Evolutionary conservation across 2,888 invertebrate genomes (phyloP).

Genomic region (Eucera pruinosa): DNA sequence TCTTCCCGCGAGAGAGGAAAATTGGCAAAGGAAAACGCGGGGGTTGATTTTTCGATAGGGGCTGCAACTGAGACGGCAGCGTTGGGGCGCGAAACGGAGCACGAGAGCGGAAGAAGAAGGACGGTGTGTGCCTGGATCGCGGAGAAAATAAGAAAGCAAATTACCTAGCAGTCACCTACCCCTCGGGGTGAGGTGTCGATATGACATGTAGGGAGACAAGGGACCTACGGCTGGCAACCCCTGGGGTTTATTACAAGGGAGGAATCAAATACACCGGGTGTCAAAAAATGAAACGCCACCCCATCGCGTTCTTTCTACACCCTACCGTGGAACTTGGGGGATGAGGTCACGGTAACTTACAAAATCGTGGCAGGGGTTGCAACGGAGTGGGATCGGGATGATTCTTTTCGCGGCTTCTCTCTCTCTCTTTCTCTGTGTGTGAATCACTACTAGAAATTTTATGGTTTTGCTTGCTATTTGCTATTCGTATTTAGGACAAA

Average conservation of each 20-base stretch:
- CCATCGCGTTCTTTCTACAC: conserved; percentile 69
- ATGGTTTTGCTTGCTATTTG: too few species aligned
- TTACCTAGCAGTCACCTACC: conserved; percentile 82
- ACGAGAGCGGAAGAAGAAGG: conserved; percentile 10
- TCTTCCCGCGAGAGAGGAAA: conserved; percentile 43
- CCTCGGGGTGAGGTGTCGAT: conserved; percentile 83
- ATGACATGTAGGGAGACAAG: conserved; percentile 79
- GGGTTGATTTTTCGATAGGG: conserved; percentile 59
- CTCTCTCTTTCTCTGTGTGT: not conserved
- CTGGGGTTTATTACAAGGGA: conserved; percentile 84
- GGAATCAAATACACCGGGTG: conserved; percentile 85
- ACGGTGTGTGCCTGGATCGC: conserved; percentile 61
- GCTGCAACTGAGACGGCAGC: conserved; percentile 52
- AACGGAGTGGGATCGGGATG: conserved; percentile 51
- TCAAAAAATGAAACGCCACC: conserved; percentile 83
- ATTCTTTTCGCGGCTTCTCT: conserved; percentile 44
- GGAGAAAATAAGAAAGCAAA: conserved; percentile 83
- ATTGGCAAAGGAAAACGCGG: conserved; percentile 58
- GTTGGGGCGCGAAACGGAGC: conserved; percentile 16
- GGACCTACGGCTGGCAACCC: conserved; percentile 76
- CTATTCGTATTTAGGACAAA: too few species aligned
- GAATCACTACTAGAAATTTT: too few species aligned
- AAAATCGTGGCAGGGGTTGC: conserved; percentile 58
- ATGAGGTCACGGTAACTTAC: conserved; percentile 77
- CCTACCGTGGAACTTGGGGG: conserved; percentile 58